A percentile compares a stretch with the other conserved stretches of the same genome.
These are phyloP conservation scores for Lucilia sericata DNA, from an alignment of 1,140 invertebrate genomes.

Conservation along the genomic window DNA sequence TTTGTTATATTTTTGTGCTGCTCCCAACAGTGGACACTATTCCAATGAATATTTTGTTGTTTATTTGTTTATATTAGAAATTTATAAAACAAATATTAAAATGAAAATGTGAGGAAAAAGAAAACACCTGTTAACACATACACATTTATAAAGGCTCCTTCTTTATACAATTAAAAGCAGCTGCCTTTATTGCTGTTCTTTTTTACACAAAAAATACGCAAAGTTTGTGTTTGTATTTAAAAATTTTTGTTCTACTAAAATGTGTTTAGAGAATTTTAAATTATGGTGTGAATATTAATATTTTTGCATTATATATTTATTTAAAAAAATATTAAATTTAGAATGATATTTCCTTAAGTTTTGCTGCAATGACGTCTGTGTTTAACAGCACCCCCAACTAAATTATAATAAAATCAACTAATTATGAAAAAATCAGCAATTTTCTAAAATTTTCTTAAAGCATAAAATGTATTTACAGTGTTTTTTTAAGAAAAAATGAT, in stretches of 20 bases:
- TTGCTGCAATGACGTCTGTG: too few species aligned
- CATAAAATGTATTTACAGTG: too few species aligned
- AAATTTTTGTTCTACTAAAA: not conserved
- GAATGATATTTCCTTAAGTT: too few species aligned
- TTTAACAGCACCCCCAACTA: too few species aligned
- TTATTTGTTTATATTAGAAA: not conserved
- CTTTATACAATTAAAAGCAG: not conserved
- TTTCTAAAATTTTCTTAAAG: too few species aligned
- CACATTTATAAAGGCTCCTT: not conserved
- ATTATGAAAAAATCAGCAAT: too few species aligned
- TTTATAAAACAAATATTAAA: not conserved
- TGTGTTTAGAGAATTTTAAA: not conserved
- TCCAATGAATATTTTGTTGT: not conserved
- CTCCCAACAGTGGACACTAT: not conserved
- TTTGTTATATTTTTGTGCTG: not conserved
- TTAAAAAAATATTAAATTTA: too few species aligned
- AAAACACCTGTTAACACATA: constrained; percentile 24
- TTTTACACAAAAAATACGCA: not conserved
- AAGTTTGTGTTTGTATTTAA: not conserved
- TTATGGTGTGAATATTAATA: too few species aligned
- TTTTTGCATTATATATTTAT: too few species aligned
- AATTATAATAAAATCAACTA: too few species aligned
- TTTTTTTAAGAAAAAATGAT: too few species aligned
- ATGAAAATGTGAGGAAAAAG: not conserved
- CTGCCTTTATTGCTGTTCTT: not conserved